phyloP scores from a whole-genome alignment of 2,888 invertebrate species.

The Caenorhabditis sp. region DNA sequence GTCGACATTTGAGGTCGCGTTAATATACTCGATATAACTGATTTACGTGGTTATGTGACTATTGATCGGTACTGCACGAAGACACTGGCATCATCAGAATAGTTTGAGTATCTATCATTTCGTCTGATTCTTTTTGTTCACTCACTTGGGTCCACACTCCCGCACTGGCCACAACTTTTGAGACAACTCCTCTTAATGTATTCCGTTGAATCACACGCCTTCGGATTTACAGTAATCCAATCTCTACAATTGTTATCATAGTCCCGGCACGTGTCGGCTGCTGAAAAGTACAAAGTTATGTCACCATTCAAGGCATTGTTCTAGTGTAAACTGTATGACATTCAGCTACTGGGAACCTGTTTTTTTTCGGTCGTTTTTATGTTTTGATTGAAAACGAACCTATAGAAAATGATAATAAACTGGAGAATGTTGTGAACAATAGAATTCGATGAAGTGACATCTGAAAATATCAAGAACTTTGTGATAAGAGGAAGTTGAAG shows the following conservation, averaged over 20 bases:
- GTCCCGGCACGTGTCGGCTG: slow-evolving; percentile 69
- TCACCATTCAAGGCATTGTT: slow-evolving; percentile 41
- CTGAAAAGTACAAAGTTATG: slow-evolving; percentile 24
- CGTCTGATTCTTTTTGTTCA: not conserved
- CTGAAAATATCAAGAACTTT: slow-evolving; percentile 18
- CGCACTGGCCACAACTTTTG: slow-evolving; percentile 78
- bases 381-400: slow-evolving; percentile 47
- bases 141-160: slow-evolving; percentile 74
- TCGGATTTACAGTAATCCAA: slow-evolving; percentile 78
- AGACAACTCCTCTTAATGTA: slow-evolving; percentile 78
- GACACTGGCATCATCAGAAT: too few relatives aligned
- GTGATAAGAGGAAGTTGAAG: not conserved
- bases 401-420: slow-evolving; percentile 49
- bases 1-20: too few relatives aligned
- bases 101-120: too few relatives aligned
- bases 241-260: slow-evolving; percentile 79
- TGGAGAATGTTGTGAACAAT: slow-evolving; percentile 39
- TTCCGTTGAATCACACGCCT: slow-evolving; percentile 76
- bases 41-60: too few relatives aligned
- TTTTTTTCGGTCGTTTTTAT: slow-evolving; percentile 18
- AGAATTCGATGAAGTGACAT: slow-evolving; percentile 31
- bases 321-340: slow-evolving; percentile 56
- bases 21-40: too few relatives aligned
- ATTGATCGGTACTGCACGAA: too few relatives aligned
- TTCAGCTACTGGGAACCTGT: slow-evolving; percentile 33